These are phyloP conservation scores for Lindbergichthys nudifrons DNA, from an alignment of 2,797 vertebrate species.

Conservation along the genomic window DNA sequence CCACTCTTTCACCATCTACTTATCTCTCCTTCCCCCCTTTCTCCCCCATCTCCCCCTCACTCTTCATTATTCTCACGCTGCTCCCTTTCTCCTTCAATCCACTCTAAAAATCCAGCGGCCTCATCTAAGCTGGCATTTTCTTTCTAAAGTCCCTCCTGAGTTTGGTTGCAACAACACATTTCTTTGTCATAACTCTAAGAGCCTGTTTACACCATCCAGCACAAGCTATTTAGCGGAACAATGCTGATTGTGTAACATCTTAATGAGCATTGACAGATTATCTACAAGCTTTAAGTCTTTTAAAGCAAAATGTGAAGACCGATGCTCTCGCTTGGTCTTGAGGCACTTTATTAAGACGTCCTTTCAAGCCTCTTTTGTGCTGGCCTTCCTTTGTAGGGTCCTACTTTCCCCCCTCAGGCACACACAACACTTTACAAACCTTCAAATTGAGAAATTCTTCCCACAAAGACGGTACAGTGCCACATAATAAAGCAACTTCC, in stretches of 20 bases:
- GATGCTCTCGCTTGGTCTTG: background rate
- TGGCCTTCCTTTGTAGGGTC: background rate
- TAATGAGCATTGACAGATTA: conserved; percentile 52
- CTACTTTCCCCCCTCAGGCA: background rate
- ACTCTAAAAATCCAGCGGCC: conserved; percentile 54
- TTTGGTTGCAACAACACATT: conserved; percentile 42
- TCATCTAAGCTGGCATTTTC: conserved; percentile 68
- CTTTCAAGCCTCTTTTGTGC: conserved; percentile 34
- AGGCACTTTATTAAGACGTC: conserved; percentile 5
- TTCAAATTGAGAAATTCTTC: background rate
- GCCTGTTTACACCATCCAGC: conserved; percentile 28
- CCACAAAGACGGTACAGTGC: background rate
- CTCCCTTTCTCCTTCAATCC: conserved; percentile 24
- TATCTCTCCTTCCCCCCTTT: conserved; percentile 2
- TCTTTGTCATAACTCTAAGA: conserved; percentile 31
- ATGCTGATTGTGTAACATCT: conserved; percentile 47
- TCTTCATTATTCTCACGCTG: conserved; percentile 35
- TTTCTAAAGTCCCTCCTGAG: conserved; percentile 34
- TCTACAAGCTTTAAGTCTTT: conserved; percentile 35
- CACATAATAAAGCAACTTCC: conserved; percentile 4
- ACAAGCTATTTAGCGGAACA: conserved; percentile 54
- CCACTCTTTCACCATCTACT: conserved; percentile 22
- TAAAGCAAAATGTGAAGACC: background rate
- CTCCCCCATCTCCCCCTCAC: conserved; percentile 6
- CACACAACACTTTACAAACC: background rate